Evolutionary conservation across 2,888 invertebrate species (phyloP), one percentile per base, ranked within the genome.

Genomic region (Ormia ochracea): DNA sequence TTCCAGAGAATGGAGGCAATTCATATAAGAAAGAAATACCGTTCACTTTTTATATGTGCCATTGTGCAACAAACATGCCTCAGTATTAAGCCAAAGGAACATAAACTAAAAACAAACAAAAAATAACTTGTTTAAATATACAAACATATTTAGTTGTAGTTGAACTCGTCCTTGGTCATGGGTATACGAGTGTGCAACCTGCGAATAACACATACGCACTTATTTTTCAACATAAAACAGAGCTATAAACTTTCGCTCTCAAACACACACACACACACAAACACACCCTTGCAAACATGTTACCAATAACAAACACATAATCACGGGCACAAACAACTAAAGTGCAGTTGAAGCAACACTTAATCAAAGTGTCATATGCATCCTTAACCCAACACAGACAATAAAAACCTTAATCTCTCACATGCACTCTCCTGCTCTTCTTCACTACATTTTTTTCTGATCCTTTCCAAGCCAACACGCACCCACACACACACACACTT

Each of bases 301-400:
- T 33, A 48, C 33, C 45, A 26, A 28, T 28, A n/a, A 45, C 59
- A 43, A 38, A 28, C 69, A 31, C 45, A 48, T 58, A 41, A 21
- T 52, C 14, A n/a, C 10, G 23, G 28, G 38, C 31, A 65, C 31
- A 63, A 28, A 63, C 38, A 52, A 74, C 31, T 31, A 63, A 58
- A 78, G 78, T 78, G 61, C 48, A 63, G 63, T 69, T 78, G 54
- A 73, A 50, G 48, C 73, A 74, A 56, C 63, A 78, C 78, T 78
- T 69, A 74, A 78, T 78, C 78, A 78, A 74, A 74, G 54, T 78
- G 78, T 78, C 78, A 78, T 45, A 78, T 74, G 48, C 78, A 78
- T 78, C 48, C 78, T 68, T 78, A 74, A 74, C 73, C 73, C 63
- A 69, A 74, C 68, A 66, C 61, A 61, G 38, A 58, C 66, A 73